Conservation (phyloP, 2,888 invertebrate species). For the Palloptera scutellata region DNA sequence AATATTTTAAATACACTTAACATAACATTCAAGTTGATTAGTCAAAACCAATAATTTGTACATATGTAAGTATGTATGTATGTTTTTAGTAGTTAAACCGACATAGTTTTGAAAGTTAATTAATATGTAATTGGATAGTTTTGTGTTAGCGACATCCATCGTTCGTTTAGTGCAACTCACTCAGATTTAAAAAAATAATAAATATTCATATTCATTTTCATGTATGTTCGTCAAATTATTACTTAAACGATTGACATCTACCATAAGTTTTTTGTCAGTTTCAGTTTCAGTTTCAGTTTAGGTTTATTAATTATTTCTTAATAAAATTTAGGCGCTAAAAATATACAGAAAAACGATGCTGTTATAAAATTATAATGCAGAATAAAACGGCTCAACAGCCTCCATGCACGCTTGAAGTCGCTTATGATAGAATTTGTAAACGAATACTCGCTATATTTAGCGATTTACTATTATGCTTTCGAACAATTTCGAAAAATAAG, state of each 20-base stretch:
- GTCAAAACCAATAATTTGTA: no score
- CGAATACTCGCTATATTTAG: no score
- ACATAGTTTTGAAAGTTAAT: not conserved
- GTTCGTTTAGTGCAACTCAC: conserved; percentile 14
- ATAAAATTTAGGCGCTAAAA: conserved; percentile 34
- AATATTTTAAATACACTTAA: no score
- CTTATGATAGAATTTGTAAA: no score
- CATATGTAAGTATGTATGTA: not conserved
- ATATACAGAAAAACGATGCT: conserved; percentile 25
- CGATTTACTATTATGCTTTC: no score
- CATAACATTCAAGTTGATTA: no score
- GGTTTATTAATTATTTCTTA: conserved; percentile 17
- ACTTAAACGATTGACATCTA: conserved; percentile 8
- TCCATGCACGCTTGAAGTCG: not conserved
- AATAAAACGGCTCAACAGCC: not conserved
- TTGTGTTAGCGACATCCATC: conserved; percentile 9
- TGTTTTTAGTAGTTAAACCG: not conserved
- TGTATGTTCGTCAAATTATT: not conserved
- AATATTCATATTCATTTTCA: conserved; percentile 1
- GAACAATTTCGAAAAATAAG: no score
- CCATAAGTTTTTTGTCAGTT: not conserved
- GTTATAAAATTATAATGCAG: not conserved
- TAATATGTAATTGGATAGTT: not conserved
- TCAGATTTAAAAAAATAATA: not conserved
- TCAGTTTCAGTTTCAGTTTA: conserved; percentile 8